A percentile compares a stretch with the other conserved stretches of the same genome.
phyloP scores from a whole-genome alignment of 2,888 invertebrate genomes.

The Clusia tigrina region DNA sequence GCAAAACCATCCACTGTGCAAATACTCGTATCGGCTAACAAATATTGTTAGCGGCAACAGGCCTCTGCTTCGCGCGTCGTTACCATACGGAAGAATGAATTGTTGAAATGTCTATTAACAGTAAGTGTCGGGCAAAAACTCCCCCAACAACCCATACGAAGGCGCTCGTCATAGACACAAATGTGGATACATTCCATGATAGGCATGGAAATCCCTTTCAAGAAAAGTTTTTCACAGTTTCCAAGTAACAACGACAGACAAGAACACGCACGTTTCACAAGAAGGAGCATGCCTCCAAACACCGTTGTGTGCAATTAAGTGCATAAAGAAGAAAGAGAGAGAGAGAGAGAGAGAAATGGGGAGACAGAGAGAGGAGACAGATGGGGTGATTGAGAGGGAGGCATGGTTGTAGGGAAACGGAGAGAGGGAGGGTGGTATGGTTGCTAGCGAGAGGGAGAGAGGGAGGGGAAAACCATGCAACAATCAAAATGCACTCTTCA shows the following conservation, averaged over 20 bases:
- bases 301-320: slow-evolving; percentile 13
- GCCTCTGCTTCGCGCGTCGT: not conserved
- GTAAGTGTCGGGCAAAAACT: slow-evolving; percentile 28
- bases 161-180: too few relatives aligned
- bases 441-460: too few relatives aligned
- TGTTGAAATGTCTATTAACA: slow-evolving; percentile 2
- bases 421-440: too few relatives aligned
- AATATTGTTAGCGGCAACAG: not conserved
- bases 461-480: slow-evolving; percentile 19
- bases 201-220: slow-evolving; percentile 21
- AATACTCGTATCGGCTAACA: too few relatives aligned
- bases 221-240: slow-evolving; percentile 32
- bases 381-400: too few relatives aligned
- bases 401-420: too few relatives aligned
- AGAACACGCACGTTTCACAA: slow-evolving; percentile 42
- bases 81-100: not conserved
- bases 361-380: too few relatives aligned
- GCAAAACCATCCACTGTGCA: not conserved
- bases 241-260: slow-evolving; percentile 39
- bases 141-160: too few relatives aligned
- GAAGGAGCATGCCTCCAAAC: not conserved
- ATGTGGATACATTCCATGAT: too few relatives aligned
- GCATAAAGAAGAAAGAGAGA: not conserved
- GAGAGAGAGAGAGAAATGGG: too few relatives aligned
- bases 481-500: too few relatives aligned